phyloP scores from a whole-genome alignment of 2,797 vertebrate genomes.

The Artibeus jamaicensis region DNA sequence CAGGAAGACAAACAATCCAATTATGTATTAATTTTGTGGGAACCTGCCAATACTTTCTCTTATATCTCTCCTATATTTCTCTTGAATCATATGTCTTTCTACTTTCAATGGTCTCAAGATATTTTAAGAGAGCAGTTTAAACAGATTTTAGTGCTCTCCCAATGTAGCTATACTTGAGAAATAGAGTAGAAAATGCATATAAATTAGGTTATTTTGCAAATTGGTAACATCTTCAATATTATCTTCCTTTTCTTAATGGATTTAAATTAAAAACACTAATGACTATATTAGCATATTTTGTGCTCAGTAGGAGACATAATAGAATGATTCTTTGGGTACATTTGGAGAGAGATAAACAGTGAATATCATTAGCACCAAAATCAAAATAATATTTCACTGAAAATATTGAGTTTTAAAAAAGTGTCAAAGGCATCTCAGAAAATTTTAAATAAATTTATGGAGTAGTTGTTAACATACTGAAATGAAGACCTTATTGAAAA shows the following conservation, averaged over 20 bases:
- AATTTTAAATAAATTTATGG: conserved; percentile 50
- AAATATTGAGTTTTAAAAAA: conserved; percentile 45
- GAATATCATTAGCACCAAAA: conserved; percentile 59
- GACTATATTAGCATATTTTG: conserved; percentile 68
- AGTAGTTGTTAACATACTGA: background rate
- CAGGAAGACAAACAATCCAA: background rate
- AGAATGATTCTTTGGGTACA: conserved; percentile 45
- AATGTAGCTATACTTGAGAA: conserved; percentile 52
- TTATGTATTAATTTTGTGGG: conserved; percentile 17
- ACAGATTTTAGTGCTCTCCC: conserved; percentile 45
- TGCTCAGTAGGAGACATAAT: conserved; percentile 54
- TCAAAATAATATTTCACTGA: conserved; percentile 61
- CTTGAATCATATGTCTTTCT: conserved; percentile 43
- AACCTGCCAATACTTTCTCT: conserved; percentile 8
- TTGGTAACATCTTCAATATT: conserved; percentile 65
- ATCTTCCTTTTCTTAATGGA: conserved; percentile 60
- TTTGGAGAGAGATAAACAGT: conserved; percentile 67
- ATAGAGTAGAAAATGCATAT: conserved; percentile 45
- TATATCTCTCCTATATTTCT: background rate
- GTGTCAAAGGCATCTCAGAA: conserved; percentile 6
- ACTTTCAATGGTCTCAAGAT: conserved; percentile 58
- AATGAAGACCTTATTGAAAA: conserved; percentile 47
- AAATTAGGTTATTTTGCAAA: conserved; percentile 69
- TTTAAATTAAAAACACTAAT: conserved; percentile 77
- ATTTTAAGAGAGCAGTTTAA: conserved; percentile 39